phyloP scores from a whole-genome alignment of 1,140 invertebrate genomes.

The Anastrepha obliqua region DNA sequence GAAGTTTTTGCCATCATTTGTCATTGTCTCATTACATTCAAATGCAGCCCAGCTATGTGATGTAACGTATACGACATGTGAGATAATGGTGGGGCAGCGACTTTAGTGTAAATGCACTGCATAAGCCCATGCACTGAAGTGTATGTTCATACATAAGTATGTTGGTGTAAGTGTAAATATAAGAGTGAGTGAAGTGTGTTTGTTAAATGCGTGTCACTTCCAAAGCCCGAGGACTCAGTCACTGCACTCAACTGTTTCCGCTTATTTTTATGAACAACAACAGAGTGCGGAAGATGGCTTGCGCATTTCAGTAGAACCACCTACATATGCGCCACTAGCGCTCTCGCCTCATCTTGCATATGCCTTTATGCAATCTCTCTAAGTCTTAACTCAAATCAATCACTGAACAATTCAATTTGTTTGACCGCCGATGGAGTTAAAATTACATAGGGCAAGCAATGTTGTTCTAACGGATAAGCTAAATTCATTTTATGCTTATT shows the following conservation, averaged over 20 bases:
- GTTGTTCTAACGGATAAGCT: neutral
- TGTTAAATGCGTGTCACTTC: neutral
- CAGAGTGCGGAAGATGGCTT: neutral
- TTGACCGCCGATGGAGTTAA: neutral
- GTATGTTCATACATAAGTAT: neutral
- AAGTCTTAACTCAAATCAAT: too few relatives aligned
- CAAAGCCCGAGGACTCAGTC: neutral
- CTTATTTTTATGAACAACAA: neutral
- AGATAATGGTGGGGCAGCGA: neutral
- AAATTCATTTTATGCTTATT: slow-evolving; percentile 24
- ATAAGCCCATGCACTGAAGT: neutral
- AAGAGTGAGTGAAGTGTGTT: neutral
- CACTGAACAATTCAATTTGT: too few relatives aligned
- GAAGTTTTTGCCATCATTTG: slow-evolving; percentile 50
- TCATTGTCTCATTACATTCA: slow-evolving; percentile 52
- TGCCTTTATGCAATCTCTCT: too few relatives aligned
- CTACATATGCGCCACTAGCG: neutral
- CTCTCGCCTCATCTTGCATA: too few relatives aligned
- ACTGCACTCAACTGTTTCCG: neutral
- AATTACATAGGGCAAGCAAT: neutral
- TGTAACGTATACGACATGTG: neutral
- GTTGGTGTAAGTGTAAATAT: neutral
- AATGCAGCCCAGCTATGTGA: neutral
- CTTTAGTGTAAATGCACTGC: neutral
- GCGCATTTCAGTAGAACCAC: neutral